Conservation (phyloP, 2,888 invertebrate genomes). For the Torymus auratus region DNA sequence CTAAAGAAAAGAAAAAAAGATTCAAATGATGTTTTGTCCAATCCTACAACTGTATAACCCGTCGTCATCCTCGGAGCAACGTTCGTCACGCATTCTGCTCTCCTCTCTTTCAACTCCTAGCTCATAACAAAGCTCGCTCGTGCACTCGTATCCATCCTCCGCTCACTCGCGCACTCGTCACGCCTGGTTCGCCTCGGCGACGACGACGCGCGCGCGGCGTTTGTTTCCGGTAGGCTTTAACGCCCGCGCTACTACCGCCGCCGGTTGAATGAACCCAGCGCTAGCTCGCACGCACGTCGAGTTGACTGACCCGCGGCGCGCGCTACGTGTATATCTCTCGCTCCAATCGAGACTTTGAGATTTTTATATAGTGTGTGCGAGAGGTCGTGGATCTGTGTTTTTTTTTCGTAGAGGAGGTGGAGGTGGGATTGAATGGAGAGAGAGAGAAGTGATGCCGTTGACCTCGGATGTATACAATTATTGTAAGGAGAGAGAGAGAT, state of each 20-base stretch:
- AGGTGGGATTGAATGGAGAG: no score
- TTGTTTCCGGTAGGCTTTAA: slow-evolving; percentile 48
- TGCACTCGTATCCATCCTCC: background rate
- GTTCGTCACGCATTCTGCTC: slow-evolving; percentile 8
- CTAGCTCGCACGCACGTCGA: slow-evolving; percentile 3
- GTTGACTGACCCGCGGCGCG: slow-evolving; percentile 45
- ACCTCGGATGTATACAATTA: no score
- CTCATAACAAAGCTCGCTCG: slow-evolving; percentile 11
- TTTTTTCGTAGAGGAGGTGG: no score
- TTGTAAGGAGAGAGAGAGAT: no score
- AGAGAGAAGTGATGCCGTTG: no score
- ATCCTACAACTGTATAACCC: no score
- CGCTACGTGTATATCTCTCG: background rate
- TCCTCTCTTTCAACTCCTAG: no score
- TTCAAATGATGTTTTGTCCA: no score
- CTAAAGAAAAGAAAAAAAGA: no score
- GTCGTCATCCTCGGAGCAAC: slow-evolving; percentile 3
- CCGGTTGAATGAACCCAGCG: slow-evolving; percentile 53
- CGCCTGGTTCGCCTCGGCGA: slow-evolving; percentile 34
- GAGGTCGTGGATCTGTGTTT: no score
- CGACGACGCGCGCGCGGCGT: slow-evolving; percentile 18
- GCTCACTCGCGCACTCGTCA: slow-evolving; percentile 18
- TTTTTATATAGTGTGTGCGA: background rate
- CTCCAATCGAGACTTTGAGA: background rate
- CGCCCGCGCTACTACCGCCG: background rate